Percentiles rank a stretch among this genome's conserved stretches.
phyloP scores from a whole-genome alignment of 2,888 invertebrate genomes.

The Silvanus unidentatus region DNA sequence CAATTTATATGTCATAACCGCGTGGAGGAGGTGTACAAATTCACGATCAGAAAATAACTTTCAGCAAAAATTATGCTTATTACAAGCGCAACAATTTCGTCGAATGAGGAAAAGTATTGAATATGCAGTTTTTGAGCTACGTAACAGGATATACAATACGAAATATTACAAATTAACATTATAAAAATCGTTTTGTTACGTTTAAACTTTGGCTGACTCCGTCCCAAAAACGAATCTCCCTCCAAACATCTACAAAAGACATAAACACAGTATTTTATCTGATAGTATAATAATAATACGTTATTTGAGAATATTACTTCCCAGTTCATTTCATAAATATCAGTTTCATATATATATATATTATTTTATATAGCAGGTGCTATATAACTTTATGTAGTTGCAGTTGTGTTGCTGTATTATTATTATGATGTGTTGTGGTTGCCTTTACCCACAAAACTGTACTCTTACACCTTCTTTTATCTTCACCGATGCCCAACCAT shows the following conservation, averaged over 20 bases:
- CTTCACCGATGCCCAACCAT: slow-evolving; percentile 3
- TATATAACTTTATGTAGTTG: slow-evolving; percentile 1
- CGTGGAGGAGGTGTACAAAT: too few species aligned
- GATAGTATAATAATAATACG: slow-evolving; percentile 24
- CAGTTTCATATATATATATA: not conserved
- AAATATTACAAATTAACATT: too few species aligned
- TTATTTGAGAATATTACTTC: slow-evolving; percentile 22
- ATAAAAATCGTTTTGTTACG: too few species aligned
- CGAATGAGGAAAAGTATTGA: too few species aligned
- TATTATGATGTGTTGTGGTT: slow-evolving; percentile 1
- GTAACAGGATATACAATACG: too few species aligned
- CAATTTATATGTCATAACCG: too few species aligned
- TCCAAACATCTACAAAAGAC: not conserved
- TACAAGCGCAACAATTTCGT: too few species aligned
- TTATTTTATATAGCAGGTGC: slow-evolving; percentile 4
- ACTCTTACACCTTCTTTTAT: slow-evolving; percentile 3
- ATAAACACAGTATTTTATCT: slow-evolving; percentile 17
- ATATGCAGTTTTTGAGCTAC: too few species aligned
- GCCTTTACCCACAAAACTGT: slow-evolving; percentile 1
- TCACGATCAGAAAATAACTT: too few species aligned
- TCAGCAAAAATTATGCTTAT: too few species aligned
- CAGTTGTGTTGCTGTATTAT: not conserved
- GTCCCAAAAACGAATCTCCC: too few species aligned
- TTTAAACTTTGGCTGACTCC: too few species aligned
- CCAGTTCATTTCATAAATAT: slow-evolving; percentile 18